Base-by-base conservation (phyloP, 2,113 vertebrate genomes). In the Proteles cristata region DNA sequence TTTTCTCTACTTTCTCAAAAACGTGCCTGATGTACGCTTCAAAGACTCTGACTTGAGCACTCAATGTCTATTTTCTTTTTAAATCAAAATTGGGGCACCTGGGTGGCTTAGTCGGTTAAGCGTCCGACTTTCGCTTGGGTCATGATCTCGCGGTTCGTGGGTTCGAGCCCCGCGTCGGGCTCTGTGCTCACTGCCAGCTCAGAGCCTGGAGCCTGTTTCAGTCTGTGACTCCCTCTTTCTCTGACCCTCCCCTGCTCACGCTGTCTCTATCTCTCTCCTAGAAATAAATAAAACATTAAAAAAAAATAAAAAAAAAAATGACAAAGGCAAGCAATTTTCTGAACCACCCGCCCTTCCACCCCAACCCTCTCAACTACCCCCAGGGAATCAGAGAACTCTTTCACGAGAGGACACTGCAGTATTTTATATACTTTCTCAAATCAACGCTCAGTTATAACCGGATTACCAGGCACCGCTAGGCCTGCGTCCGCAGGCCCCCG, bases 391-490 rank as follows among this genome's bases (percentile, higher is more conserved):
- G 69, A 12, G 55, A 91, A 74, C 73, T 63, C 69, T 74, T 77
- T 94, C 43, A 5, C 12, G 43, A 91, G 94, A 89, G 77, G 94
- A 93, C 95, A 91, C 10, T 35, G 96, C 90, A 94, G 95, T 96
- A 92, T 90, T 97, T 97, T 95, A 97, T 93, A 96, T 65, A 48
- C 80, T 90, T 97, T 96, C 83, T 6, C 5, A 94, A 97, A 97
- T 68, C 95, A 83, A 35, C 79, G 92, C 71, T 96, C 17, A 66
- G 14, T 93, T 90, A 73, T 23, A 90, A 69, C 73, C 94, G 71
- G 85, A 83, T 94, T 79, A 7, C 23, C 10, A 4, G 10, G 63
- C 23, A 11, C 63, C 28, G 26, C 45, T 1, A 0, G 16, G 28
- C 31, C 89, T 95, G 23, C 23, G 61, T 23, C 61, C 9, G 23